Conservation (phyloP, 2,113 vertebrate genomes). For the Pseudopipra pipra region DNA sequence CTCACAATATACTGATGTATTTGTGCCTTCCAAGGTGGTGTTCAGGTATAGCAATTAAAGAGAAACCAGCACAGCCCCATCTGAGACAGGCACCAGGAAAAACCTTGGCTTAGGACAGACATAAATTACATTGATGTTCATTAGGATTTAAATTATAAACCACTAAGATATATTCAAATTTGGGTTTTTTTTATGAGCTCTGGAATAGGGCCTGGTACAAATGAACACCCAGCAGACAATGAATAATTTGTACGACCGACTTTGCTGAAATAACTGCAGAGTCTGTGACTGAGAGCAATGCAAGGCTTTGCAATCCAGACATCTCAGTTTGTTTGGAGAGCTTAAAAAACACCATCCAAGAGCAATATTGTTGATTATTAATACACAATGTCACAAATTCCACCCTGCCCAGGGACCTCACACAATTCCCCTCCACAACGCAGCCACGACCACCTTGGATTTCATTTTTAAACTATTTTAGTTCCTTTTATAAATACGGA, state of each 20-base stretch:
- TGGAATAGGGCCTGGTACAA: not conserved
- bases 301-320: fast-evolving
- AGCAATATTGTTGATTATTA: not conserved
- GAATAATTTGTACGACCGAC: not conserved
- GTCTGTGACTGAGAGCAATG: fast-evolving
- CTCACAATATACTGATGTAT: not conserved
- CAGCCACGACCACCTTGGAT: not conserved
- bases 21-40: not conserved
- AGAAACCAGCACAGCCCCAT: not conserved
- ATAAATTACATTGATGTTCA: not conserved
- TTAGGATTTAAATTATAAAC: not conserved
- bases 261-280: not conserved
- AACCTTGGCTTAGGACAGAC: not conserved
- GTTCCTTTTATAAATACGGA: not conserved
- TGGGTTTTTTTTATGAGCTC: not conserved
- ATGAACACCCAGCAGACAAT: not conserved
- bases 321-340: not conserved
- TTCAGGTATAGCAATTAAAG: too few species aligned
- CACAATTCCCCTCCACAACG: too few species aligned
- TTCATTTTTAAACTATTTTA: not conserved
- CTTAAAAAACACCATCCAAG: not conserved
- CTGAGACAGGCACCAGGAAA: not conserved
- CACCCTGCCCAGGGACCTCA: too few species aligned
- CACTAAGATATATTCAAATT: not conserved
- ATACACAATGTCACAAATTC: not conserved